Conservation (phyloP, 2,888 invertebrate genomes). For the Itoplectis maculator region DNA sequence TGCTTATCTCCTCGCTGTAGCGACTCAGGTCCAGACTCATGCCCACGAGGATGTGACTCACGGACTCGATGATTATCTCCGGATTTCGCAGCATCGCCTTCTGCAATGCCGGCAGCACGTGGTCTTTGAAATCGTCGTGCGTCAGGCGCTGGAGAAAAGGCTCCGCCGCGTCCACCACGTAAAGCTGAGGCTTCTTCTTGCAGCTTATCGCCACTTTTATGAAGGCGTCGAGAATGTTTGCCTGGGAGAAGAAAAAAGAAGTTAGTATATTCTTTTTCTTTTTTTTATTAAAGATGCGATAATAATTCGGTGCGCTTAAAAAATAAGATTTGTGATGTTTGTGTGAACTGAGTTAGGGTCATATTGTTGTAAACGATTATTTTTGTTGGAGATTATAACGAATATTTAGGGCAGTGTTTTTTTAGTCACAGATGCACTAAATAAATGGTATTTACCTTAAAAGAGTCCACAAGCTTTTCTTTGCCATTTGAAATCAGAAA, state of each 20-base stretch:
- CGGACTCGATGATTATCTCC: conserved; percentile 93
- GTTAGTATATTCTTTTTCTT: not conserved
- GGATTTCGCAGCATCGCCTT: conserved; percentile 97
- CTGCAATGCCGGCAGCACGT: conserved; percentile 93
- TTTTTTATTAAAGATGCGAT: too few species aligned
- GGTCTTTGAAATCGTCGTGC: conserved; percentile 89
- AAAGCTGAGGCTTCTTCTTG: conserved; percentile 90
- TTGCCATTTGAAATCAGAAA: conserved; percentile 86
- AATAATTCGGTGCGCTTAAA: too few species aligned
- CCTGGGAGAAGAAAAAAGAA: conserved; percentile 84
- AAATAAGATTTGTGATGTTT: not conserved
- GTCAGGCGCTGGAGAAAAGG: conserved; percentile 88
- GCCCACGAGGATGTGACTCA: conserved; percentile 91
- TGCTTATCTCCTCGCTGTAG: conserved; percentile 92
- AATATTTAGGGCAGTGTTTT: not conserved
- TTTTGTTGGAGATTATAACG: not conserved
- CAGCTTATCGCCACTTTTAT: conserved; percentile 92
- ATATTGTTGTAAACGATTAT: not conserved
- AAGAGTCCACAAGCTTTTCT: conserved; percentile 84
- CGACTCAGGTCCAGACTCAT: conserved; percentile 91
- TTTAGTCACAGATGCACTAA: not conserved
- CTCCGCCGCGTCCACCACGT: conserved; percentile 89
- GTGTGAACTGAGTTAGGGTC: not conserved
- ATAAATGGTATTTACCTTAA: conserved; percentile 85
- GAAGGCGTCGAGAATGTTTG: conserved; percentile 89